phyloP scores from a whole-genome alignment of 2,888 invertebrate species.

The Harpalus rufipes region DNA sequence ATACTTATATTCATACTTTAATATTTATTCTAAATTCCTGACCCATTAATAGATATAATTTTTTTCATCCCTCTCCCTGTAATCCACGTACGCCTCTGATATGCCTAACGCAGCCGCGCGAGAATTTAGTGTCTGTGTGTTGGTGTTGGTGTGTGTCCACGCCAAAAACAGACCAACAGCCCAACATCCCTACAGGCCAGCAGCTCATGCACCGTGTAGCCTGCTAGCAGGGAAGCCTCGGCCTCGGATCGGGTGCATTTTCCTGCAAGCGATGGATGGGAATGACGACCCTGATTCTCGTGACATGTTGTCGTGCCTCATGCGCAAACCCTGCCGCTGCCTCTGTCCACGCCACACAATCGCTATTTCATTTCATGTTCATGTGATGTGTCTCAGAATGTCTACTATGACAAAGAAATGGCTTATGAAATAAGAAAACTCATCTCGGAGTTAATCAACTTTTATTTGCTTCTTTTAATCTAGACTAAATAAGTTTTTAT shows the following conservation, averaged over 20 bases:
- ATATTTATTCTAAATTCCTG: too few relatives aligned
- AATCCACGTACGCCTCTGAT: constrained; percentile 17
- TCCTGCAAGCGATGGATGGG: constrained; percentile 38
- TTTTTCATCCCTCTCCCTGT: too few relatives aligned
- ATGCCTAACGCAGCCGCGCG: constrained; percentile 7
- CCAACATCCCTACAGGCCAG: not conserved
- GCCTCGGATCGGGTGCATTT: constrained; percentile 23
- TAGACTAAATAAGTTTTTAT: not conserved
- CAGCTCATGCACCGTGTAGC: not conserved
- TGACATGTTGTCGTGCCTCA: constrained; percentile 26
- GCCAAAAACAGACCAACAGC: constrained; percentile 31
- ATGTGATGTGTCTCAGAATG: constrained; percentile 1
- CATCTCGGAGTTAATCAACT: not conserved
- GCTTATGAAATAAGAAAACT: not conserved
- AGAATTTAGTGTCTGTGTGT: constrained; percentile 19
- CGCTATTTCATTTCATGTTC: not conserved
- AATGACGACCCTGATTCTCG: constrained; percentile 33
- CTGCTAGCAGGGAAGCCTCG: not conserved
- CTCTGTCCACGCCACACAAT: constrained; percentile 14
- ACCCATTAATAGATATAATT: too few relatives aligned
- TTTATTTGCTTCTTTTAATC: not conserved
- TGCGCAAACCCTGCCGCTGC: not conserved
- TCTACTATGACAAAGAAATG: constrained; percentile 2
- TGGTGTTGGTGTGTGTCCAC: constrained; percentile 25
- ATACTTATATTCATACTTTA: too few relatives aligned